Evolutionary conservation across 2,888 invertebrate genomes (phyloP).

Genomic region (Parnassius apollo): DNA sequence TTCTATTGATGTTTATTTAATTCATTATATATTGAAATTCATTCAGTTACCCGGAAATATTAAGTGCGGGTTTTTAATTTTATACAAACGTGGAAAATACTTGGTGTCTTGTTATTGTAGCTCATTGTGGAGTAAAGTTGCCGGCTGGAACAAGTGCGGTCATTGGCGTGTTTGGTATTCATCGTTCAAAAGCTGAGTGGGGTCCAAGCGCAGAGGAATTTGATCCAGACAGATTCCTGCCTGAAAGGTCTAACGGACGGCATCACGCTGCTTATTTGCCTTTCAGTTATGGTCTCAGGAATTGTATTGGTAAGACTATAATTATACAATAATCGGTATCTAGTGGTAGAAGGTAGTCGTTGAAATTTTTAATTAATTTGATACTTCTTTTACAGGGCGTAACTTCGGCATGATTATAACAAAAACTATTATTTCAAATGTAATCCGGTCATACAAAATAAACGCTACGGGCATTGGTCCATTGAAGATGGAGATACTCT

Average conservation of each 20-base stretch:
- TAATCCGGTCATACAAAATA: constrained; percentile 56
- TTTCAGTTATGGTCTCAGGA: constrained; percentile 73
- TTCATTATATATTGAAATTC: too few species aligned
- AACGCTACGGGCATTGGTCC: constrained; percentile 55
- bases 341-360: too few species aligned
- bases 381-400: constrained; percentile 49
- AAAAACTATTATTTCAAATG: constrained; percentile 59
- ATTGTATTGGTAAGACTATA: constrained; percentile 61
- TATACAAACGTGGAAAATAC: too few species aligned
- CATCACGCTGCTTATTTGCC: constrained; percentile 73
- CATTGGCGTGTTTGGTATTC: constrained; percentile 67
- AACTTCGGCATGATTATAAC: constrained; percentile 69
- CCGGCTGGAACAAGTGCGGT: constrained; percentile 70
- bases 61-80: too few species aligned
- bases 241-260: constrained; percentile 64
- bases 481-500: constrained; percentile 63
- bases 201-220: constrained; percentile 79
- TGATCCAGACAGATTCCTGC: constrained; percentile 82
- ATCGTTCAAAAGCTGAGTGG: constrained; percentile 76
- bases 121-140: constrained; percentile 58
- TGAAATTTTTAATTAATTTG: neutral
- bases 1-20: too few species aligned
- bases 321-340: too few species aligned
- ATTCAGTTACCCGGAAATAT: too few species aligned
- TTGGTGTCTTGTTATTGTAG: constrained; percentile 40